Base-by-base conservation (phyloP, 2,113 vertebrate genomes). In the Paralichthys olivaceus region DNA sequence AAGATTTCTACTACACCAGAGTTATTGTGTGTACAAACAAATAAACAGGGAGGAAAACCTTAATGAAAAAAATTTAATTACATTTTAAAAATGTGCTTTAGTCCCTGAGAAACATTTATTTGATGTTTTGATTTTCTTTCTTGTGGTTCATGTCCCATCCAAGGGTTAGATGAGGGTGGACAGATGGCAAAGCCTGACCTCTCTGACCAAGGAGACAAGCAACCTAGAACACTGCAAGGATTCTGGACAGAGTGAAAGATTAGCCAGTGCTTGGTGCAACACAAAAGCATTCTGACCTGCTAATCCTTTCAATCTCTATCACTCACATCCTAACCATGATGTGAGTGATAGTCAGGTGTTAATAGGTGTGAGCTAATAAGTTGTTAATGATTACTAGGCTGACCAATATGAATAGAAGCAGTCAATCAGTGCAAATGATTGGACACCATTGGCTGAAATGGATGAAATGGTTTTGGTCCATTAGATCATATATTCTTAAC, bases 241-340 rank as follows among this genome's bases (percentile, higher is more conserved):
- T 75, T 61, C 26, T 69, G 34, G 45, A 82, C 28, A 53, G 12
- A 73, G 74, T 83, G 45, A 85, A 87, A 77, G 37, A 85, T 82
- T 76, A 75, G 62, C 85, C 71, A 83, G 55, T n/a, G 28, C 55
- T 71, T 29, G 29, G 19, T 28, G 15, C n/a, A 62, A 66, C 71
- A 78, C 65, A 83, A 84, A 63, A 49, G 57, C 61, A 69, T 64
- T 66, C 26, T 67, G 72, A 84, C 62, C 49, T 9, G 5, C 66
- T 74, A 80, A 89, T 79, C 83, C 75, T 53, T 59, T 73, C 53
- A 58, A 37, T 79, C 67, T 55, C 63, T 66, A 55, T 83, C 54
- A 71, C 23, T 79, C 62, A 67, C 25, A 79, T 77, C 53, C 76
- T 37, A 45, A 77, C 47, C 23, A 72, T 56, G 43, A 26, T 14